These are phyloP conservation scores for Mionectes olivaceus DNA, from an alignment of 2,797 vertebrate genomes.

Conservation along the genomic window DNA sequence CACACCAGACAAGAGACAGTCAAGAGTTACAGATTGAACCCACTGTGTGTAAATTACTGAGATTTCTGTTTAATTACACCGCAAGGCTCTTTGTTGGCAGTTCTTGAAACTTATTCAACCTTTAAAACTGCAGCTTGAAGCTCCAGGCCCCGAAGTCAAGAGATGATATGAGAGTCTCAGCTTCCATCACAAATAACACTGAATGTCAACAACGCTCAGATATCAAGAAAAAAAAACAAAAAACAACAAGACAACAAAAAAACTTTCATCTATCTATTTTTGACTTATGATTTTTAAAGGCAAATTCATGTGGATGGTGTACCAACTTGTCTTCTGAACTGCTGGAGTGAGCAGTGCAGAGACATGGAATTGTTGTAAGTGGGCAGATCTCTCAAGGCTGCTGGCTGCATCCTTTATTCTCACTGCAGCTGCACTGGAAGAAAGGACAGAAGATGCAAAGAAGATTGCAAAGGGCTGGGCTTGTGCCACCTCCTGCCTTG, in stretches of 20 bases:
- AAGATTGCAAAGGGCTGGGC: neutral
- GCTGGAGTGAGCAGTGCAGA: neutral
- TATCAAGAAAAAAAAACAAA: neutral
- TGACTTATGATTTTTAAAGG: neutral
- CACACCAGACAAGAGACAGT: neutral
- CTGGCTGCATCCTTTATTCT: neutral
- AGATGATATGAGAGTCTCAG: neutral
- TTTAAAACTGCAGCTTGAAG: constrained; percentile 8
- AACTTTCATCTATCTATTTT: neutral
- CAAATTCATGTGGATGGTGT: neutral
- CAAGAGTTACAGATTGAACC: neutral
- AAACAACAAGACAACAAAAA: too few relatives aligned
- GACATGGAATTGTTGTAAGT: neutral
- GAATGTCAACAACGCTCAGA: neutral
- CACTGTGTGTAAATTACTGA: neutral
- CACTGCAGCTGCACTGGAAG: neutral
- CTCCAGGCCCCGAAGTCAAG: neutral
- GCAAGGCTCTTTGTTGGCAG: neutral
- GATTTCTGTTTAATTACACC: constrained; percentile 17
- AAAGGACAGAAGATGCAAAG: neutral
- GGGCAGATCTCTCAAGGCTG: neutral
- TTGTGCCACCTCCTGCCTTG: neutral
- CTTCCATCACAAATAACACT: neutral
- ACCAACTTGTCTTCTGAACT: neutral
- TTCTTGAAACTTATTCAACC: neutral